Base-by-base conservation (phyloP, 2,888 invertebrate genomes). In the Augiades crinisus region DNA sequence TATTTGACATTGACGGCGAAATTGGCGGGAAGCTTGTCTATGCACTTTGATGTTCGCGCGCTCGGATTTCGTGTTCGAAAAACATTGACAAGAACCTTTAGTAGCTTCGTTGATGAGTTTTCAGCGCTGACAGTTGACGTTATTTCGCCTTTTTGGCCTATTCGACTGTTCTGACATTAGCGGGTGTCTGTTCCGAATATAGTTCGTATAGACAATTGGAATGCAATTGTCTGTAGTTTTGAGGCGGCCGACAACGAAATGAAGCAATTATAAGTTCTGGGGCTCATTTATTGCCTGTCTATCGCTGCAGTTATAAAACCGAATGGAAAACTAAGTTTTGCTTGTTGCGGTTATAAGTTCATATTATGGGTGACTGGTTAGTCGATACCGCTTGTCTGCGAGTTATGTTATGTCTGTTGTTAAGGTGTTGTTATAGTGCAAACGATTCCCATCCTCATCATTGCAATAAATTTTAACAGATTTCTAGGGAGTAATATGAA, bases 181-280 rank as follows among this genome's bases (percentile, higher is more conserved):
- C 60, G 59, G 55, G 63, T 40, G 53, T 53, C 40, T 49, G 38
- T 47, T 41, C 40, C 45, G 51, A 21, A 40, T 54, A 51, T 58
- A 53, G 44, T 62, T 62, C 57, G 63, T 63, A 70, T 66, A 68
- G 74, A 70, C 71, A 69, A 64, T 63, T 63, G 67, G 63, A 72
- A 71, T 72, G 74, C 75, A 72, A 75, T 71, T 69, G 71, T 71
- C 59, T 60, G 63, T 66, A 68, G 70, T 69, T 72, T 64, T 67
- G 65, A 67, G 57, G 56, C 63, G 58, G 67, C 56, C 64, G 71
- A 75, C 75, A 77, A 76, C 78, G 78, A 80, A 87, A 88, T 86
- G 80, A 85, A 86, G 86, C 87, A 87, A 87, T 88, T 88, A 87
- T 84, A 88, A 87, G 85, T 88, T 87, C 71, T 63, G 75, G 77